Evolutionary conservation across 2,888 invertebrate species (phyloP).

Genomic region (Eupeodes luniger): DNA sequence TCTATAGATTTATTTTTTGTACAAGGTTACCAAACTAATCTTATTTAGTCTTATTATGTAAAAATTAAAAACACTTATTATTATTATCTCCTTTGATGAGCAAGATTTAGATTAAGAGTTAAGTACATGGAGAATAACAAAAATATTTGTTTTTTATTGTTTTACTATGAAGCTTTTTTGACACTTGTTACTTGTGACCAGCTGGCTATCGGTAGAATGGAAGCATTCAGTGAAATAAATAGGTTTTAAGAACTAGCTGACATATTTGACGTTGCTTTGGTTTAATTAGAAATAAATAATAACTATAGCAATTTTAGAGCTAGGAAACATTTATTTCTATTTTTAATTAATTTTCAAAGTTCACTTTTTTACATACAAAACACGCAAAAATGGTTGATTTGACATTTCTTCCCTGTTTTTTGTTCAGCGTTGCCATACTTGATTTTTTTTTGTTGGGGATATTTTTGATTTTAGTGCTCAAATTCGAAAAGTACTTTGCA

Average conservation of each 20-base stretch:
- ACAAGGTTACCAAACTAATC: constrained; percentile 33
- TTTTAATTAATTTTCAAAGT: no score
- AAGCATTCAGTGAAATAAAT: constrained; percentile 1
- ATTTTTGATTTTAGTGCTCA: no score
- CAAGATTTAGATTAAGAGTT: constrained; percentile 2
- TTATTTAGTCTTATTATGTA: neutral
- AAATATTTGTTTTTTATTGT: neutral
- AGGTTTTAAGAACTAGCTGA: neutral
- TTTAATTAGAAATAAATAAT: no score
- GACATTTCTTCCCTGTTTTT: no score
- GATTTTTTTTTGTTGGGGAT: no score
- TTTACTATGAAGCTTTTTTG: constrained; percentile 11
- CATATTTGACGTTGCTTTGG: neutral
- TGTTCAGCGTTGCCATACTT: no score
- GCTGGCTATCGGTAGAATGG: neutral
- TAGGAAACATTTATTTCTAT: no score
- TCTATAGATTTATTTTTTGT: neutral
- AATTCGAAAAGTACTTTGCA: no score
- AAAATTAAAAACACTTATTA: constrained; percentile 31
- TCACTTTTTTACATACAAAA: no score
- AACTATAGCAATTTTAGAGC: no score
- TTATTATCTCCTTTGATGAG: constrained; percentile 11
- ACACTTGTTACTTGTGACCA: neutral
- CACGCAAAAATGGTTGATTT: no score
- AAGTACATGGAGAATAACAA: constrained; percentile 7